Evolutionary conservation across 2,888 invertebrate species (phyloP).

Genomic region (Agriotes lineatus): DNA sequence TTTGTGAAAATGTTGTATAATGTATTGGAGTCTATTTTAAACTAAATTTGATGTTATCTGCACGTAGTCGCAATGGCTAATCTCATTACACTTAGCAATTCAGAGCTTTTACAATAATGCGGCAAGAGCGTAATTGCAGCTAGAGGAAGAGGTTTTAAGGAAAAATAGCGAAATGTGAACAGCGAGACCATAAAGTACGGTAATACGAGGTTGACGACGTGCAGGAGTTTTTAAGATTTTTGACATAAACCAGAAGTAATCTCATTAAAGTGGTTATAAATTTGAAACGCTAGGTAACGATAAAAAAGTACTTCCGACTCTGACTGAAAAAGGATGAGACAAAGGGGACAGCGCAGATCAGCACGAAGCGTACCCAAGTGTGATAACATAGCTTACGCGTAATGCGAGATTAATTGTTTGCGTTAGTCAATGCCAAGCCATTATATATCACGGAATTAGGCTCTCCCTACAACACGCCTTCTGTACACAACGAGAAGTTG

Average conservation of each 20-base stretch:
- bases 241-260: constrained; percentile 40
- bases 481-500: constrained; percentile 35
- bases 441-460: constrained; percentile 61
- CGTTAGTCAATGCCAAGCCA: constrained; percentile 62
- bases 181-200: constrained; percentile 3
- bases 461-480: constrained; percentile 42
- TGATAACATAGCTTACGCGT: constrained; percentile 54
- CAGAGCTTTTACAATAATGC: too few species aligned
- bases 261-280: constrained; percentile 41
- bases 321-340: constrained; percentile 36
- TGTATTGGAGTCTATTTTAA: too few species aligned
- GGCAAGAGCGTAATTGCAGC: too few species aligned
- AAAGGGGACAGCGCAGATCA: constrained; percentile 40
- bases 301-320: constrained; percentile 40
- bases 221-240: constrained; percentile 36
- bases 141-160: not conserved
- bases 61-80: too few species aligned
- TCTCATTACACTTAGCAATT: too few species aligned
- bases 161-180: constrained; percentile 1
- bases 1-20: too few species aligned
- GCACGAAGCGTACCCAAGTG: constrained; percentile 44
- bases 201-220: constrained; percentile 23
- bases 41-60: too few species aligned
- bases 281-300: constrained; percentile 39
- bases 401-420: constrained; percentile 63